Percentiles rank a stretch among this genome's conserved stretches.
These are phyloP conservation scores for Ochropleura plecta DNA, from an alignment of 2,888 invertebrate species.

Conservation along the genomic window DNA sequence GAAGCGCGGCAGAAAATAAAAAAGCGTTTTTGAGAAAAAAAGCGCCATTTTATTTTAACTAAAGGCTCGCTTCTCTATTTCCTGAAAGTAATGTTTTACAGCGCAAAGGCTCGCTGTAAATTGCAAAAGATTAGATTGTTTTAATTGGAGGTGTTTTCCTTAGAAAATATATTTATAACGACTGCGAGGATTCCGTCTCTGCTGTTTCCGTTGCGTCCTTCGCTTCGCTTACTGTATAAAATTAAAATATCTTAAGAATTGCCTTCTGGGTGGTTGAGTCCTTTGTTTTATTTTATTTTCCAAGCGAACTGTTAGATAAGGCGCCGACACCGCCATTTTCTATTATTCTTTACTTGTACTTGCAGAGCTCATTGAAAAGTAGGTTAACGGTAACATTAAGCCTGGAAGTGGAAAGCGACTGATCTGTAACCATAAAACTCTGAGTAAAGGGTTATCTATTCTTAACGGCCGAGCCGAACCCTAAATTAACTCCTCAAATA, in stretches of 20 bases:
- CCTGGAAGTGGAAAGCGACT: neutral
- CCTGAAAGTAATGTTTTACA: slow-evolving; percentile 45
- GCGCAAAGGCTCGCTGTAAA: slow-evolving; percentile 36
- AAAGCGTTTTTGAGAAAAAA: slow-evolving; percentile 16
- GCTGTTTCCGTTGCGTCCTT: slow-evolving; percentile 17
- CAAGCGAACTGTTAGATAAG: neutral
- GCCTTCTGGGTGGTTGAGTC: neutral
- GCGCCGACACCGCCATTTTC: neutral
- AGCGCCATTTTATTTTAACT: slow-evolving; percentile 20
- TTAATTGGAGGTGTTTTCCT: slow-evolving; percentile 44
- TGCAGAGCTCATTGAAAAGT: too few species aligned
- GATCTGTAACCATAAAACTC: neutral
- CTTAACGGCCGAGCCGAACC: neutral
- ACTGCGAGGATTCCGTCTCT: slow-evolving; percentile 20
- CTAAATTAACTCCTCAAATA: neutral
- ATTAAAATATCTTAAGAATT: slow-evolving; percentile 39
- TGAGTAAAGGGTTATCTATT: neutral
- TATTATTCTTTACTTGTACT: neutral
- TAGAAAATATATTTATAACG: slow-evolving; percentile 28
- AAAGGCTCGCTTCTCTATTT: slow-evolving; percentile 9
- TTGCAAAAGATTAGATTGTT: slow-evolving; percentile 51
- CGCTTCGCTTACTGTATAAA: slow-evolving; percentile 26
- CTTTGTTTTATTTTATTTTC: slow-evolving; percentile 19
- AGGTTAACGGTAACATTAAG: neutral
- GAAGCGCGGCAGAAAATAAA: slow-evolving; percentile 41